Conservation (phyloP, 2,797 vertebrate species). For the Manis crassicaudata region DNA sequence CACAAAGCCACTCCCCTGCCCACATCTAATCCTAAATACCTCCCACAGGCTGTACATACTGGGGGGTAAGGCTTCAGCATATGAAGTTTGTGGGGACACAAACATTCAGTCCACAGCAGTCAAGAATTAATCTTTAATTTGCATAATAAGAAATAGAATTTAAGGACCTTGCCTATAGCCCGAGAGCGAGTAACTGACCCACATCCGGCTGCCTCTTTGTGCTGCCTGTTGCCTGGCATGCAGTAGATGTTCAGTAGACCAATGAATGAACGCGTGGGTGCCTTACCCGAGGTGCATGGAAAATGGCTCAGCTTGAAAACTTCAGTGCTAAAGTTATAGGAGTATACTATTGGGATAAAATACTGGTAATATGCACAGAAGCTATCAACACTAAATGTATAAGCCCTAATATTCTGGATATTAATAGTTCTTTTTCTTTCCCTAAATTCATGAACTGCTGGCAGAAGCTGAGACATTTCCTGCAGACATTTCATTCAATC, state of each 20-base stretch:
- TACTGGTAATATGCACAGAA: neutral
- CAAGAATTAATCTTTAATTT: neutral
- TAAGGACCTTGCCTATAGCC: neutral
- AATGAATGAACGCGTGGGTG: neutral
- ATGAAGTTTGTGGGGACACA: neutral
- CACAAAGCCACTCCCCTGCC: neutral
- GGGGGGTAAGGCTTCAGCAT: neutral
- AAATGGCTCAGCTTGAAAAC: neutral
- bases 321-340: neutral
- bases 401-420: neutral
- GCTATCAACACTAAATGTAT: neutral
- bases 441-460: slow-evolving; percentile 7
- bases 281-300: neutral
- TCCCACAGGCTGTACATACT: neutral
- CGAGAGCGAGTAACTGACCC: neutral
- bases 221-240: neutral
- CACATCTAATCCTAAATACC: neutral
- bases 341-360: neutral
- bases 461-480: neutral
- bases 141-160: neutral
- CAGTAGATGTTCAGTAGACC: neutral
- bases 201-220: neutral
- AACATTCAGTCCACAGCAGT: neutral
- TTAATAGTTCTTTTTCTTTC: neutral
- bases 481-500: neutral